Conservation (phyloP, 2,888 invertebrate genomes). For the Platerodrilus igneus region DNA sequence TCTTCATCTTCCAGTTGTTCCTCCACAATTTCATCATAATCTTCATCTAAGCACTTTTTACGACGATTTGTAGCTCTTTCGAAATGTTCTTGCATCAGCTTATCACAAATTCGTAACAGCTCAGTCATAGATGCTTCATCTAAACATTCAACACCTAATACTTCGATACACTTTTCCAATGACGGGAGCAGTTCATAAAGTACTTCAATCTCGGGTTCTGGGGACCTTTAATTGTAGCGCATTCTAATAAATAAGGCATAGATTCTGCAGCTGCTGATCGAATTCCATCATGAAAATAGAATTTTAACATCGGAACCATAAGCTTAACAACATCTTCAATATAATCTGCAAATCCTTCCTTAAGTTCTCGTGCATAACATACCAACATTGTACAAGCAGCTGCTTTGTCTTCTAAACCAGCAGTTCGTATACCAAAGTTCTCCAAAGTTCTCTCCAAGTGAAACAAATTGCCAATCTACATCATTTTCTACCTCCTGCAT, state of each 20-base stretch:
- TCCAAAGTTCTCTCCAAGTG: slow-evolving; percentile 91
- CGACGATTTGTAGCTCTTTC: slow-evolving; percentile 81
- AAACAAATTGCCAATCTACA: slow-evolving; percentile 91
- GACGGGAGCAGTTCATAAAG: slow-evolving; percentile 76
- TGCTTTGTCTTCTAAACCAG: slow-evolving; percentile 91
- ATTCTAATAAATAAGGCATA: slow-evolving; percentile 81
- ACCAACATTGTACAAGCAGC: slow-evolving; percentile 96
- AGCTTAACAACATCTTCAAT: slow-evolving; percentile 78
- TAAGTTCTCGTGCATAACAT: slow-evolving; percentile 89
- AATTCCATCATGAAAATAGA: slow-evolving; percentile 92
- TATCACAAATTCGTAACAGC: slow-evolving; percentile 72
- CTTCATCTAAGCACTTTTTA: slow-evolving; percentile 91
- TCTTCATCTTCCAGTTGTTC: slow-evolving; percentile 91
- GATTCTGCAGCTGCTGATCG: slow-evolving; percentile 88
- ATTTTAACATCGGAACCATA: slow-evolving; percentile 87
- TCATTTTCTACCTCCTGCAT: slow-evolving; percentile 79
- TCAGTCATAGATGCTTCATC: slow-evolving; percentile 71
- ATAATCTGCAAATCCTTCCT: slow-evolving; percentile 68
- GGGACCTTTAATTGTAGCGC: slow-evolving; percentile 78
- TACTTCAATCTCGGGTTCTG: slow-evolving; percentile 88
- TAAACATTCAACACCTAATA: slow-evolving; percentile 77
- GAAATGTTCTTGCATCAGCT: slow-evolving; percentile 80
- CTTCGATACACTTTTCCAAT: slow-evolving; percentile 81
- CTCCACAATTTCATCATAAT: slow-evolving; percentile 96
- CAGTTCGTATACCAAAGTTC: slow-evolving; percentile 90